Base-by-base conservation (phyloP, 2,888 invertebrate genomes). In the Biston stratarius region DNA sequence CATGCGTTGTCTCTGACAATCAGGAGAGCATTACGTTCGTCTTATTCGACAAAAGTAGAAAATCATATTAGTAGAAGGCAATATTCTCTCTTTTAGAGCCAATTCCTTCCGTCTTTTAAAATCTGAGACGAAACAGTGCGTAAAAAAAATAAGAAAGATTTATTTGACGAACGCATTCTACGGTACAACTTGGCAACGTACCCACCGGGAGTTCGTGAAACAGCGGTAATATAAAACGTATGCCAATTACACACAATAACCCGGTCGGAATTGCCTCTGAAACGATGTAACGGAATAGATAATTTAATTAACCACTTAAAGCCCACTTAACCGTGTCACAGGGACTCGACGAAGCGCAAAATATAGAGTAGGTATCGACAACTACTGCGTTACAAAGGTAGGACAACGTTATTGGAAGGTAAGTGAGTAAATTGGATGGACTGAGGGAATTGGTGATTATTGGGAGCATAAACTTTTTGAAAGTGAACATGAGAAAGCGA, bases 251-350 rank as follows among this genome's bases (percentile, higher is more conserved):
- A 59, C 15, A 40, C 45, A 57, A 48, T 34, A 47, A 47, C 11
- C 48, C 42, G 40, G 34, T 42, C 42, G 42, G 12, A 61, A 61
- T 52, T 55, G 49, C 56, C 48, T 36, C 33, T 63, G 58, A 48
- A 58, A 70, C 69, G 64, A 72, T 73, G 70, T 69, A 68, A 74
- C 70, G 61, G 69, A 71, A 73, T 74, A 58, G 69, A 74, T 79
- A 77, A 82, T 80, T 79, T 71, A 72, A 81, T 79, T 77, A 77
- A 75, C 74, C 78, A 77, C 76, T 77, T 70, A 72, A 63, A 72
- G 71, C 63, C 71, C 67, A 77, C 72, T 73, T 64, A 61, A 65
- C 61, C 57, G 72, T 72, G 72, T 72, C 63, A 71, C 51, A 60
- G 49, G 11, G 57, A 53, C 70, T 56, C 67, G 67, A 70, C 77